These are phyloP conservation scores for Poeciliopsis paucimaculata DNA, from an alignment of 2,797 vertebrate species.

Conservation along the genomic window DNA sequence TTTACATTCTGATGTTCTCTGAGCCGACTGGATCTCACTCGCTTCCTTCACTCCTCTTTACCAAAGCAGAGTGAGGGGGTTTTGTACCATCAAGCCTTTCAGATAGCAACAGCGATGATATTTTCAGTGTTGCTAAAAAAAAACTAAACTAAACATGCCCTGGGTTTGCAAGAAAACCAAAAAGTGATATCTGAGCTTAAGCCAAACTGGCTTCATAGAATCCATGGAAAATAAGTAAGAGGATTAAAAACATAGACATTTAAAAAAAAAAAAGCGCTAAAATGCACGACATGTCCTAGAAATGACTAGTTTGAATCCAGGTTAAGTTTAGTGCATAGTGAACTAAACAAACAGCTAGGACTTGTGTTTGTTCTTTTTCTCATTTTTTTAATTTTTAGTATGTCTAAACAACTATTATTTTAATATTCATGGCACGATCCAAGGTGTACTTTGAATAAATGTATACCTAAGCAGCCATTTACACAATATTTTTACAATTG, in stretches of 20 bases:
- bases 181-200: background rate
- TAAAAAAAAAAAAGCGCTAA: background rate
- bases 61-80: background rate
- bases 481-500: background rate
- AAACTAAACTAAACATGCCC: background rate
- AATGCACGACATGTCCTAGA: background rate
- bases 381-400: background rate
- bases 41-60: background rate
- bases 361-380: background rate
- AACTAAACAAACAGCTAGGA: background rate
- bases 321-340: background rate
- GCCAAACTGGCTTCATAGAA: background rate
- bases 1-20: slow-evolving; percentile 28
- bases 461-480: background rate
- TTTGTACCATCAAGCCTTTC: background rate
- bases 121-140: background rate
- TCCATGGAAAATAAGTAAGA: background rate
- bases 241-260: background rate
- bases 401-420: background rate
- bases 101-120: background rate
- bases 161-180: background rate
- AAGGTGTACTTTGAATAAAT: background rate
- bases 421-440: background rate
- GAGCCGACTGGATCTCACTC: background rate
- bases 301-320: background rate